Conservation (phyloP, 2,797 vertebrate species). For the Ptychobarbus kaznakovi region DNA sequence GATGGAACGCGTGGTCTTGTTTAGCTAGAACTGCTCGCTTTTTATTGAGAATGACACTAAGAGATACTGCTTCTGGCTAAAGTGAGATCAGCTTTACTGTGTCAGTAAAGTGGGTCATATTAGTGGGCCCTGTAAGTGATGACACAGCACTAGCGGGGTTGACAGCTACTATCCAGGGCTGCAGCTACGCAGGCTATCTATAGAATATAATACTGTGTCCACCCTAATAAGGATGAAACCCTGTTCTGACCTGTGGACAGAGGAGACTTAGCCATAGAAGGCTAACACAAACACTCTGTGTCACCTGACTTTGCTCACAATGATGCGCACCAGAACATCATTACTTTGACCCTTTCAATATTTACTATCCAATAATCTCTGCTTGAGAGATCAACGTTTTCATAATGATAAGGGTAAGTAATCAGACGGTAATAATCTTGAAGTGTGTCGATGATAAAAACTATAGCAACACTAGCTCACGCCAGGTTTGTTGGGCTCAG, state of each 20-base stretch:
- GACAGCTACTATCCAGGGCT: not conserved
- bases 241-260: conserved; percentile 34
- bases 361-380: not conserved
- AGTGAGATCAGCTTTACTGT: conserved; percentile 59
- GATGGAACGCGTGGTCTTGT: not conserved
- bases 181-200: conserved; percentile 55
- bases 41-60: conserved; percentile 38
- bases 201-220: conserved; percentile 61
- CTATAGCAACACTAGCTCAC: conserved; percentile 10
- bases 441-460: not conserved
- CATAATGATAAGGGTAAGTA: not conserved
- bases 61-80: conserved; percentile 43
- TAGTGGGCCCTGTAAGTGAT: conserved; percentile 59
- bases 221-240: conserved; percentile 58
- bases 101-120: conserved; percentile 60
- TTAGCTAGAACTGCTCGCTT: not conserved
- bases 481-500: not conserved
- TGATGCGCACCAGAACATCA: not conserved
- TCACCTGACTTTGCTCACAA: conserved; percentile 6
- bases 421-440: not conserved
- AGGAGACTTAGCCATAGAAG: conserved; percentile 45
- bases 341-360: conserved; percentile 24
- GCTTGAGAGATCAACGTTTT: not conserved
- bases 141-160: conserved; percentile 52
- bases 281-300: conserved; percentile 30